A percentile compares a stretch with the other conserved stretches of the same genome.
phyloP scores from a whole-genome alignment of 2,797 vertebrate genomes.

The Falco naumanni region DNA sequence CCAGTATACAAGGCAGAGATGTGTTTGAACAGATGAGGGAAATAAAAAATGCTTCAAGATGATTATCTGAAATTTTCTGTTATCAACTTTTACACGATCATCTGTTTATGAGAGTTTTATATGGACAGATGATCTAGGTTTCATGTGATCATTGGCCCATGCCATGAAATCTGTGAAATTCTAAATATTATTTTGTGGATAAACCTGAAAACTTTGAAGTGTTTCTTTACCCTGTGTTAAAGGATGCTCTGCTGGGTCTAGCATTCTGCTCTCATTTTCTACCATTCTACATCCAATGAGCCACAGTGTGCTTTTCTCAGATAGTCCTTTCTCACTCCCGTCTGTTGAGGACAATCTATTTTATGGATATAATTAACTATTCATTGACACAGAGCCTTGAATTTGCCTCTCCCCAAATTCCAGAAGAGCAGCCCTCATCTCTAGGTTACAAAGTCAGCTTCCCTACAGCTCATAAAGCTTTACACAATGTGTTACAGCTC shows the following conservation, averaged over 20 bases:
- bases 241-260: background rate
- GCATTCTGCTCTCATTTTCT: background rate
- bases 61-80: background rate
- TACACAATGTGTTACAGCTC: background rate
- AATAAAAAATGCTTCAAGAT: background rate
- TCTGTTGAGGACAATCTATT: background rate
- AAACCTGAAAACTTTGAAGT: background rate
- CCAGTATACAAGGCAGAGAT: background rate
- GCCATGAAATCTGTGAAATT: background rate
- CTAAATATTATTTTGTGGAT: background rate
- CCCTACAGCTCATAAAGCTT: background rate
- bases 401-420: background rate
- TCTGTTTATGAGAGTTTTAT: background rate
- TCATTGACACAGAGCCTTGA: background rate
- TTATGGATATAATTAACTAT: background rate
- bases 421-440: background rate
- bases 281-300: background rate
- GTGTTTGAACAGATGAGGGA: background rate
- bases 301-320: background rate
- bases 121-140: background rate
- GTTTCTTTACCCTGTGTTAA: background rate
- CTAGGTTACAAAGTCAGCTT: background rate
- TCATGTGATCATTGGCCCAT: background rate
- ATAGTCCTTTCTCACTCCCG: background rate
- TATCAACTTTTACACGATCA: background rate